Evolutionary conservation across 2,888 invertebrate genomes (phyloP), one percentile per base, ranked within the genome.

Genomic region (Calameuta idolon): DNA sequence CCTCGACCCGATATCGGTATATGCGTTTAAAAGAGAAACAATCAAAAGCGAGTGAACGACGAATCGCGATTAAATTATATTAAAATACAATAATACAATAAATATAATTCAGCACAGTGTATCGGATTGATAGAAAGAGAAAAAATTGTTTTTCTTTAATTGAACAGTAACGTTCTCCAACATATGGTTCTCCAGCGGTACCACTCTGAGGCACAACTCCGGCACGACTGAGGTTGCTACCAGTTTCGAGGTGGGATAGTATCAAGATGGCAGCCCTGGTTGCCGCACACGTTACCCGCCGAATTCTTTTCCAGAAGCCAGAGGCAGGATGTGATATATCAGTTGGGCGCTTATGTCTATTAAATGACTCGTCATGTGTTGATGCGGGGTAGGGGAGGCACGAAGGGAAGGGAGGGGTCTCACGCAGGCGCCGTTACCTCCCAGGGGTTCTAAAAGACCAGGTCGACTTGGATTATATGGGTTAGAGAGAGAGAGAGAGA

Each of bases 191-290:
- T 79, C 69, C 55, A 76, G 33, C 33, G 69, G 79, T 80, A 86
- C 89, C 85, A 87, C 87, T 86, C 89, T 87, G 84, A 85, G 86
- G 84, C 86, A 82, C 88, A 90, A 89, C 90, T 88, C 88, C 85
- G 85, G 85, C 84, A 83, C 85, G 88, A 90, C 90, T 90, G 90
- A 87, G 85, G 84, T 83, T 82, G 77, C 69, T 71, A 73, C 34
- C 77, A 76, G 78, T 69, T 78, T 76, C 82, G 81, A 83, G 80
- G 81, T 82, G 83, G 83, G 84, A 84, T 84, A 84, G 85, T 85
- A 84, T 84, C 84, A 83, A 85, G 82, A 82, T 86, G 83, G 83
- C 82, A 80, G 82, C 80, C 81, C 83, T 81, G 82, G 83, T 79
- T 74, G 34, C 75, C 76, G 71, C 71, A 75, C 34, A 69, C 35